Base-by-base conservation (phyloP, 2,888 invertebrate genomes). In the Trachelus troglodyta region DNA sequence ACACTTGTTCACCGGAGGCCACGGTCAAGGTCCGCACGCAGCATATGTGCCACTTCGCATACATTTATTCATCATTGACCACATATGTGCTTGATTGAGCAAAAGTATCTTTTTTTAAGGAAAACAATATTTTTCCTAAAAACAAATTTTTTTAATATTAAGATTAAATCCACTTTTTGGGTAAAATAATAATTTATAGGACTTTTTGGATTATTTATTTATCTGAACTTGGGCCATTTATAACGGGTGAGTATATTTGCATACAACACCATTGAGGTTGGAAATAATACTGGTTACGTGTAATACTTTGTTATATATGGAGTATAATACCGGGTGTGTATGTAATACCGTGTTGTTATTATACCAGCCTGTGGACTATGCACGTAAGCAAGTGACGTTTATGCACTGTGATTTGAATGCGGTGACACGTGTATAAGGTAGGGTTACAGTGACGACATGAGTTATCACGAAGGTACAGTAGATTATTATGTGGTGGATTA, bases 1-100 rank as follows among this genome's bases (percentile, higher is more conserved):
- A 75, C 77, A 77, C 77, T 77, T 75, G 77, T 74, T 56, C 77
- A 69, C 75, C 69, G 37, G 56, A 77, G 77, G 69, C 74, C 40
- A 77, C 69, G 77, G 77, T 75, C 77, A 77, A 77, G 77, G 77
- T 77, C 75, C 56, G 69, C 40, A 31, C 75, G 75, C 68, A 15
- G 11, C 33, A 56, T 56, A 56, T 23, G 23, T 56, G 56, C 56
- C 40, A 56, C 40, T 9, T 56, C 56, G 6, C 23, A 6, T 56
- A 23, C 23, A 56, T 56, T 23, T 56, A 56, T 23, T 23, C 23
- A 56, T 56, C 23, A 6, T 56, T 23, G 23, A 56, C 23, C 56
- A 23, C 15, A 23, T 6, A 56, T 0, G 23, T 9, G 4, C 56
- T 56, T 6, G 9, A 15, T 23, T 2, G 2, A 23, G 9, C 23